Evolutionary conservation across 2,888 invertebrate species (phyloP).

Genomic region (Sesia apiformis): DNA sequence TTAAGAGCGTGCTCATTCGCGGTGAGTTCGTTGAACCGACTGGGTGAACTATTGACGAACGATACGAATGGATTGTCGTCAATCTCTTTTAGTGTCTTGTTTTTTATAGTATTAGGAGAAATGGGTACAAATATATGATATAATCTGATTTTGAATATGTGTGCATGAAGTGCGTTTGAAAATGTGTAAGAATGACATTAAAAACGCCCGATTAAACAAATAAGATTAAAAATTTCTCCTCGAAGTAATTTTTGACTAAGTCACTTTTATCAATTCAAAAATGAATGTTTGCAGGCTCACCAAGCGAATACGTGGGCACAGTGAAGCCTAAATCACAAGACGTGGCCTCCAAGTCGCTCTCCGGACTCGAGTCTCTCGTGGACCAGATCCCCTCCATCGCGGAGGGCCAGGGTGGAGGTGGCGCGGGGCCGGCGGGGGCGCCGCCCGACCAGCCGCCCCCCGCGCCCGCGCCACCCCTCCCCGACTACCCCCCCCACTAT

Average conservation of each 20-base stretch:
- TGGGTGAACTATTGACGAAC: too few species aligned
- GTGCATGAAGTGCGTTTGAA: constrained; percentile 17
- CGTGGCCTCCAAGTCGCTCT: constrained; percentile 89
- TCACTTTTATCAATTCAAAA: background rate
- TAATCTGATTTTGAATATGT: too few species aligned
- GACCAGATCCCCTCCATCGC: constrained; percentile 93
- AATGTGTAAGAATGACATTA: constrained; percentile 1
- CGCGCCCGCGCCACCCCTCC: constrained; percentile 36
- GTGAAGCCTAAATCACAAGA: constrained; percentile 76
- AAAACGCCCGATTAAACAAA: background rate
- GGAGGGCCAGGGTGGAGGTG: constrained; percentile 72
- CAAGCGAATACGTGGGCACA: constrained; percentile 55
- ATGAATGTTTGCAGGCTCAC: constrained; percentile 29
- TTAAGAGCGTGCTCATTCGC: too few species aligned
- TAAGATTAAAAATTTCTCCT: background rate
- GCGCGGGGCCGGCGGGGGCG: constrained; percentile 11
- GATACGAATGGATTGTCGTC: too few species aligned
- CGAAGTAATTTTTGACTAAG: too few species aligned
- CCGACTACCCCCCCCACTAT: constrained; percentile 32
- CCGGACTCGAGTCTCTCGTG: constrained; percentile 90
- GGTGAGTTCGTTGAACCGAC: too few species aligned
- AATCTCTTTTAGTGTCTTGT: too few species aligned
- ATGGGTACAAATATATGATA: too few species aligned
- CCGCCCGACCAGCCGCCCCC: constrained; percentile 25
- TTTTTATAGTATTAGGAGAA: too few species aligned